A percentile compares a stretch with the other conserved stretches of the same genome.
phyloP scores from a whole-genome alignment of 1,140 invertebrate genomes.

The Caenorhabditis inopinata region DNA sequence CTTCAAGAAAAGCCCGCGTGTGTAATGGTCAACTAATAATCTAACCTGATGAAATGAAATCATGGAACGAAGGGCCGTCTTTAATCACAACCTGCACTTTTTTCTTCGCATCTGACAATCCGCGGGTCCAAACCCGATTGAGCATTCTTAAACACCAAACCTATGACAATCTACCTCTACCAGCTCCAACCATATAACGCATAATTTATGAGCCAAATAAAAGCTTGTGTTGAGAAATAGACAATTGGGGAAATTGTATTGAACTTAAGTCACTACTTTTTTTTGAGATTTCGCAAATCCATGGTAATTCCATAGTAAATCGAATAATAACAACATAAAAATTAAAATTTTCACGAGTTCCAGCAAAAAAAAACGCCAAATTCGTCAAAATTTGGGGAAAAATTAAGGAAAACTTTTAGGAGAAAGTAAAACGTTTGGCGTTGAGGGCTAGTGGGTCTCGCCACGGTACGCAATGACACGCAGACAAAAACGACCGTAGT shows the following conservation, averaged over 20 bases:
- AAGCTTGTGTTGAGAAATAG: background rate
- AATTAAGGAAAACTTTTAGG: conserved; percentile 23
- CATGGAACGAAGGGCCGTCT: conserved; percentile 39
- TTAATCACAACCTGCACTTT: background rate
- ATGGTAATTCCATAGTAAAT: no score
- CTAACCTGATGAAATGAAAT: conserved; percentile 40
- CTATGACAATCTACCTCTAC: background rate
- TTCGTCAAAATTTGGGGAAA: background rate
- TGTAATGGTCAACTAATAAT: background rate
- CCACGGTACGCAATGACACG: background rate
- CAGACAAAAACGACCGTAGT: background rate
- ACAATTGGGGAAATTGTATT: background rate
- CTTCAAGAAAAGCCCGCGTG: background rate
- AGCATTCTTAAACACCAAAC: conserved; percentile 2
- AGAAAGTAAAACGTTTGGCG: background rate
- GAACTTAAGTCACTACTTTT: no score
- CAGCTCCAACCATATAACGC: no score
- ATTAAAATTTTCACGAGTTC: background rate
- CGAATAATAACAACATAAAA: background rate
- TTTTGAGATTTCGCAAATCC: no score
- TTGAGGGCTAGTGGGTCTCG: background rate
- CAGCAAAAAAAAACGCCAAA: background rate
- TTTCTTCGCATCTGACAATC: background rate
- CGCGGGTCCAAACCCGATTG: conserved; percentile 3
- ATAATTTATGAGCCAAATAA: no score